phyloP scores from a whole-genome alignment of 2,113 vertebrate genomes.

The Pluvialis apricaria region DNA sequence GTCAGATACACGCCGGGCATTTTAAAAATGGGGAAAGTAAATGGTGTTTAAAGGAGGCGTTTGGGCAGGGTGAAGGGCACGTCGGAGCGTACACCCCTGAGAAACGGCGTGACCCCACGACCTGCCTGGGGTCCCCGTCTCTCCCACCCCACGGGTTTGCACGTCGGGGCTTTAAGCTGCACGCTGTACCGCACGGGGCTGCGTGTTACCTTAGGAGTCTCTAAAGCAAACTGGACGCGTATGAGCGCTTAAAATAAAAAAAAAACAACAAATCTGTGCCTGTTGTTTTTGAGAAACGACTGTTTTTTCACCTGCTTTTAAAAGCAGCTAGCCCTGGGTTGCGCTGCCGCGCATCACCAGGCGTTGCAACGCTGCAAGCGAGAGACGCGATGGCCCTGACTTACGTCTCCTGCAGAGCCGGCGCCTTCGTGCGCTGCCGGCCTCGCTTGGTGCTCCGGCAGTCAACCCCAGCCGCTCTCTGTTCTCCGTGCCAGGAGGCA shows the following conservation, averaged over 20 bases:
- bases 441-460: background rate
- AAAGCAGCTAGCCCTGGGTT: background rate
- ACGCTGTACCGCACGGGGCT: background rate
- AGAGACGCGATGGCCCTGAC: background rate
- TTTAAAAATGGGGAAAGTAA: background rate
- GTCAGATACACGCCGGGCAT: background rate
- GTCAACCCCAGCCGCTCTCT: background rate
- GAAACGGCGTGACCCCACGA: rapidly evolving
- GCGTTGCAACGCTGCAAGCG: rapidly evolving
- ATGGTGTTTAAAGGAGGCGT: rapidly evolving
- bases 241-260: rapidly evolving
- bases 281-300: background rate
- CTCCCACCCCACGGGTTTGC: background rate
- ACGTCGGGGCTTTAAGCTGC: rapidly evolving
- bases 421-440: background rate
- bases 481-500: background rate
- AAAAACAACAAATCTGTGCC: rapidly evolving
- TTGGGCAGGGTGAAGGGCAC: background rate
- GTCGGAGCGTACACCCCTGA: too few relatives aligned
- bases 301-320: rapidly evolving
- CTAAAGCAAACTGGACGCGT: background rate
- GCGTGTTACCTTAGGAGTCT: background rate
- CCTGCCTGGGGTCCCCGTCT: background rate
- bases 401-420: rapidly evolving
- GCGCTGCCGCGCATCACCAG: rapidly evolving